Percentiles rank a stretch among this genome's conserved stretches.
These are phyloP conservation scores for Ptilonorhynchus violaceus DNA, from an alignment of 2,113 vertebrate genomes.

Conservation along the genomic window DNA sequence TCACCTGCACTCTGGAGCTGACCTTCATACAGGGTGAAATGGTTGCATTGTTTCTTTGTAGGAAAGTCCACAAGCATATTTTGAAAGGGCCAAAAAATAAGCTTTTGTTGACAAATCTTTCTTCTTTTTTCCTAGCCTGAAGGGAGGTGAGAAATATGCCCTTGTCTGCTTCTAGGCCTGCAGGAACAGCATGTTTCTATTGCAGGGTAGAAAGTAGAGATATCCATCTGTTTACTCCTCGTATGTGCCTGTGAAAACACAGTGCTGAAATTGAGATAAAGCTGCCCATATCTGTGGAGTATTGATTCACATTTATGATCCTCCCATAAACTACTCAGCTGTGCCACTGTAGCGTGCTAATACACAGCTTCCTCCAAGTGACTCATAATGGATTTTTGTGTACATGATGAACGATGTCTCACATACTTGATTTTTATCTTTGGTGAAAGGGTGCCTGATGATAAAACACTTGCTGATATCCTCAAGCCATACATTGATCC, in stretches of 20 bases:
- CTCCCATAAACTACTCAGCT: neutral
- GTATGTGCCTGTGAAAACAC: neutral
- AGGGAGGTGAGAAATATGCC: neutral
- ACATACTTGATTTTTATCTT: constrained; percentile 28
- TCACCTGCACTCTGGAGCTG: neutral
- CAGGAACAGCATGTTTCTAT: neutral
- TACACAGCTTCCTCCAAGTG: neutral
- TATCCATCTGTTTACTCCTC: neutral
- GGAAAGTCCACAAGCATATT: neutral
- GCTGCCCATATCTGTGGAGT: neutral
- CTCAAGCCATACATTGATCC: constrained; percentile 87
- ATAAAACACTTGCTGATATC: constrained; percentile 80
- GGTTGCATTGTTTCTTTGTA: neutral
- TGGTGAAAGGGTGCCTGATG: constrained; percentile 81
- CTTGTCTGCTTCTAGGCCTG: neutral
- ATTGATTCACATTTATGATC: neutral
- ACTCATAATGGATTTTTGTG: neutral
- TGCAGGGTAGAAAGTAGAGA: neutral
- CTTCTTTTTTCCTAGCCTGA: constrained; percentile 12
- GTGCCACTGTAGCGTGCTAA: neutral
- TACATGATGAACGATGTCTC: neutral
- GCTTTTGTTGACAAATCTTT: neutral
- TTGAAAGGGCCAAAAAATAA: neutral
- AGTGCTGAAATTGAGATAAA: neutral
- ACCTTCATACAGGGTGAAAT: neutral